Conservation (phyloP, 1,140 invertebrate genomes). For the Brachionus rotundiformis region DNA sequence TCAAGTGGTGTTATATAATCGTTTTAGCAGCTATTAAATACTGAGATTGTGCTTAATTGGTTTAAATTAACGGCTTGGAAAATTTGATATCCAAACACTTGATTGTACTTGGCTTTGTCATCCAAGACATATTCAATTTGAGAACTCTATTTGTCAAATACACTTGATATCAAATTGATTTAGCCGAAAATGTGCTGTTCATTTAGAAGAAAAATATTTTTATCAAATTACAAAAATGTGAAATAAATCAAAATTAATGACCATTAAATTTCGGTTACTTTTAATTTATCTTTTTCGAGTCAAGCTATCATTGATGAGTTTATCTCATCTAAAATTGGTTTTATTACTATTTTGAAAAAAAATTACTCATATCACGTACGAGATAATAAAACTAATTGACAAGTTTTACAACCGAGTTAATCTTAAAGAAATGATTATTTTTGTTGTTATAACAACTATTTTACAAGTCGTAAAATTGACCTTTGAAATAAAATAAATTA, state of each 20-base stretch:
- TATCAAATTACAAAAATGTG: background rate
- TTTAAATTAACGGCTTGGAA: background rate
- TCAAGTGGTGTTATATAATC: constrained; percentile 7
- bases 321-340: background rate
- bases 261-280: background rate
- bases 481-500: too few species aligned
- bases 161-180: constrained; percentile 1
- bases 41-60: background rate
- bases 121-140: background rate
- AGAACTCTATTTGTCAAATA: background rate
- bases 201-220: background rate
- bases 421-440: background rate
- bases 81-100: constrained; percentile 16
- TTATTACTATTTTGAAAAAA: background rate
- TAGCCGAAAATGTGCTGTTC: background rate
- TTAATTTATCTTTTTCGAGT: background rate
- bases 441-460: too few species aligned
- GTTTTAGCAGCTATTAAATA: background rate
- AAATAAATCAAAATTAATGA: constrained; percentile 11
- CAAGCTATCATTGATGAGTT: background rate
- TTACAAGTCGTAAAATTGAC: too few species aligned
- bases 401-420: background rate
- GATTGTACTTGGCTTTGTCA: constrained; percentile 1
- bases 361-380: background rate
- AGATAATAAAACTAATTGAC: constrained; percentile 10